These are phyloP conservation scores for Xestia sexstrigata DNA, from an alignment of 2,888 invertebrate species.

Conservation along the genomic window DNA sequence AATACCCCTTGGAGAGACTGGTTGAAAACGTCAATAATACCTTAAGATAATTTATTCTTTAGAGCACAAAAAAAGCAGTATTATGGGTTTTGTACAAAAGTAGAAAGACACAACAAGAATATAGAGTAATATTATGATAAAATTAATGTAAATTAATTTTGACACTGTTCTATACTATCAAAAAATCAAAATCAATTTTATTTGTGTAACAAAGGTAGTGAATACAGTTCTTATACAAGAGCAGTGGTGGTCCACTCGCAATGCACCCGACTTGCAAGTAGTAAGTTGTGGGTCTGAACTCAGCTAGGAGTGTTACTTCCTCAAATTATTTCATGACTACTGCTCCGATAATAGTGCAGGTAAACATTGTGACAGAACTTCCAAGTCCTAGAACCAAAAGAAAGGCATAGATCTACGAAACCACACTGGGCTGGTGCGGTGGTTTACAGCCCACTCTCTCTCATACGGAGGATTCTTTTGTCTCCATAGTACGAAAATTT, in stretches of 20 bases:
- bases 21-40: neutral
- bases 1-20: too few species aligned
- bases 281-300: neutral
- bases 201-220: too few species aligned
- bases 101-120: neutral
- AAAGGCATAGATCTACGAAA: neutral
- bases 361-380: neutral
- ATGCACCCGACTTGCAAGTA: neutral
- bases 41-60: neutral
- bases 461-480: neutral
- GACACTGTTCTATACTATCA: neutral
- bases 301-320: neutral
- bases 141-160: neutral
- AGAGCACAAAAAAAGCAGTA: neutral
- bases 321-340: neutral
- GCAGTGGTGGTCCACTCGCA: neutral
- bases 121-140: neutral
- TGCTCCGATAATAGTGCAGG: neutral
- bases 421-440: neutral
- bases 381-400: neutral
- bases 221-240: too few species aligned
- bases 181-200: too few species aligned
- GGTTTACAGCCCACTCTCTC: neutral
- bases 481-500: neutral
- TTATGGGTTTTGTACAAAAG: neutral